Evolutionary conservation across 2,888 invertebrate species (phyloP).

Genomic region (Cataglyphis livida): DNA sequence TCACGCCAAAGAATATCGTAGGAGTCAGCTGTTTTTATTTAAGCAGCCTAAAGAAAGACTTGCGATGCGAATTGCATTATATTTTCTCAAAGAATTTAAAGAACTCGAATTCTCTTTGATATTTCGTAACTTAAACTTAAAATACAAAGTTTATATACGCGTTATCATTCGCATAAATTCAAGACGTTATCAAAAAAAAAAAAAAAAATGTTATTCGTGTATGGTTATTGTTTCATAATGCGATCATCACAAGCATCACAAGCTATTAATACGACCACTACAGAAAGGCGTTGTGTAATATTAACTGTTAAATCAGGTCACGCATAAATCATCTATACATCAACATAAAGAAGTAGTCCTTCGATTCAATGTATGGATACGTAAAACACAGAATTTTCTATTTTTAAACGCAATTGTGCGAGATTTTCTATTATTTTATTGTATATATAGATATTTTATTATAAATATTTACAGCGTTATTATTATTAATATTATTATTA

Average conservation of each 20-base stretch:
- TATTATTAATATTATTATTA: not conserved
- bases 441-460: not conserved
- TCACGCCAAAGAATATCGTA: not conserved
- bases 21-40: conserved; percentile 29
- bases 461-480: not conserved
- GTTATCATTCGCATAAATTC: conserved; percentile 13
- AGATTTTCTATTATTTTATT: not conserved
- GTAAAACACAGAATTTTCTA: not conserved
- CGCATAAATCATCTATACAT: conserved; percentile 46
- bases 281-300: conserved; percentile 25
- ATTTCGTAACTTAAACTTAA: not conserved
- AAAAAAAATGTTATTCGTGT: not conserved
- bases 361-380: conserved; percentile 36
- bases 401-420: conserved; percentile 1
- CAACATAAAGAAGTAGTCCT: not conserved
- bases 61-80: not conserved
- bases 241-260: conserved; percentile 9
- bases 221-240: conserved; percentile 21
- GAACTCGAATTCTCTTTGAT: not conserved
- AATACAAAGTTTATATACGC: not conserved
- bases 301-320: conserved; percentile 64
- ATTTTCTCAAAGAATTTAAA: conserved; percentile 9
- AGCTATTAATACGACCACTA: conserved; percentile 33
- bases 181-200: conserved; percentile 15
- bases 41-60: not conserved